Evolutionary conservation across 2,888 invertebrate genomes (phyloP).

Genomic region (Idaea aversata): DNA sequence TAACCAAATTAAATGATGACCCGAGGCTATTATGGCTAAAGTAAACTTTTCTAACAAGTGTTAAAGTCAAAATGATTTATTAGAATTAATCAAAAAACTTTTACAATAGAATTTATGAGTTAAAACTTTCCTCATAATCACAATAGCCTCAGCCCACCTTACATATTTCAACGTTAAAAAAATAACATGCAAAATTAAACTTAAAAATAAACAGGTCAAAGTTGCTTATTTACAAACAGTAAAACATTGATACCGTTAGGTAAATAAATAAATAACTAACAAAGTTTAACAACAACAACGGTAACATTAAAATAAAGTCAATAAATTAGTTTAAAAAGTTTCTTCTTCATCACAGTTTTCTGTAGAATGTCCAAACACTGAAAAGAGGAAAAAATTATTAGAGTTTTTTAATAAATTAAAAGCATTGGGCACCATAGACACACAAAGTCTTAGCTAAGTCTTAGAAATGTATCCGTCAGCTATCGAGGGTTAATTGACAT

Average conservation of each 20-base stretch:
- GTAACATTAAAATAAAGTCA: conserved; percentile 66
- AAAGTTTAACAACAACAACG: conserved; percentile 72
- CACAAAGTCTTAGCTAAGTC: background rate
- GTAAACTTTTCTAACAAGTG: background rate
- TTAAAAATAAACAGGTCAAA: conserved; percentile 52
- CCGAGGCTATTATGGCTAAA: background rate
- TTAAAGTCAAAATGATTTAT: background rate
- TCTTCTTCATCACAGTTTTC: conserved; percentile 93
- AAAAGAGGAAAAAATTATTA: conserved; percentile 52
- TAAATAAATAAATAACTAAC: conserved; percentile 72
- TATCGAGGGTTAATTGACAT: no score
- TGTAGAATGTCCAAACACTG: conserved; percentile 94
- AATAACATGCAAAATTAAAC: conserved; percentile 63
- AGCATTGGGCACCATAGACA: background rate
- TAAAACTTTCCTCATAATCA: background rate
- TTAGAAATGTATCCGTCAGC: background rate
- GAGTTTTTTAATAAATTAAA: background rate
- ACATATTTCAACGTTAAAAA: conserved; percentile 40
- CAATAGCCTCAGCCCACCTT: conserved; percentile 46
- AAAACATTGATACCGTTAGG: conserved; percentile 43
- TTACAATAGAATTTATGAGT: background rate
- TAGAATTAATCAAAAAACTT: conserved; percentile 12
- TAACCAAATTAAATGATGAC: background rate
- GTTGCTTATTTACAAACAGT: conserved; percentile 69
- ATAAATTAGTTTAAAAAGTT: conserved; percentile 83